These are phyloP conservation scores for Misgurnus mizolepis DNA, from an alignment of 2,113 vertebrate species.

Conservation along the genomic window DNA sequence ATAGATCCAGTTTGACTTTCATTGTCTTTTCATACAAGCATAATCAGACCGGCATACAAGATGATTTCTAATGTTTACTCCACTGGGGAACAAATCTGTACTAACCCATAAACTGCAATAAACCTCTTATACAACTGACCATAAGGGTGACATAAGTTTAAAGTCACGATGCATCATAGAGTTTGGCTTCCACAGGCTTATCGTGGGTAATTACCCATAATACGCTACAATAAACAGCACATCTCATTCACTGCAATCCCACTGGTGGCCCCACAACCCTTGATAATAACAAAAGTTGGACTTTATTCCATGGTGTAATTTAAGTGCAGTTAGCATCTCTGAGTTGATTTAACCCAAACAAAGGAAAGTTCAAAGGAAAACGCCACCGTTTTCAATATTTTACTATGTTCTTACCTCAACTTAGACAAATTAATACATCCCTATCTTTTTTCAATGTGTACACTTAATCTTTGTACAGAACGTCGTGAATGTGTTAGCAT, in stretches of 20 bases:
- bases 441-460: no score
- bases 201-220: slow-evolving; percentile 58
- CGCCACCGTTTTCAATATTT: no score
- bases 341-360: background rate
- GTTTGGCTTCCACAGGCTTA: background rate
- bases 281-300: slow-evolving; percentile 41
- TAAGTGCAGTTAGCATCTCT: background rate
- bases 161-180: background rate
- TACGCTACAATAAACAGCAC: slow-evolving; percentile 9
- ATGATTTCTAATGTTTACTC: background rate
- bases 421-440: no score
- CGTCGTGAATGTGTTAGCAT: no score
- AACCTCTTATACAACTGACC: slow-evolving; percentile 20
- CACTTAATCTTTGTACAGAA: no score
- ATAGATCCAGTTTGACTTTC: no score
- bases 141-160: background rate
- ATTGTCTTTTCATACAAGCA: no score
- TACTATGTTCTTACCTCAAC: no score
- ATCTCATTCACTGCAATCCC: no score
- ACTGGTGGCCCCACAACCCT: background rate
- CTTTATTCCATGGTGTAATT: slow-evolving; percentile 57
- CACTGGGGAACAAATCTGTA: background rate
- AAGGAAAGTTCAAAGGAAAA: background rate
- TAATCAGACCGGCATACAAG: background rate
- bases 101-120: slow-evolving; percentile 12